A percentile compares a stretch with the other conserved stretches of the same genome.
Evolutionary conservation across 2,113 vertebrate genomes (phyloP).

Genomic region (Apistogramma diplotaenia): DNA sequence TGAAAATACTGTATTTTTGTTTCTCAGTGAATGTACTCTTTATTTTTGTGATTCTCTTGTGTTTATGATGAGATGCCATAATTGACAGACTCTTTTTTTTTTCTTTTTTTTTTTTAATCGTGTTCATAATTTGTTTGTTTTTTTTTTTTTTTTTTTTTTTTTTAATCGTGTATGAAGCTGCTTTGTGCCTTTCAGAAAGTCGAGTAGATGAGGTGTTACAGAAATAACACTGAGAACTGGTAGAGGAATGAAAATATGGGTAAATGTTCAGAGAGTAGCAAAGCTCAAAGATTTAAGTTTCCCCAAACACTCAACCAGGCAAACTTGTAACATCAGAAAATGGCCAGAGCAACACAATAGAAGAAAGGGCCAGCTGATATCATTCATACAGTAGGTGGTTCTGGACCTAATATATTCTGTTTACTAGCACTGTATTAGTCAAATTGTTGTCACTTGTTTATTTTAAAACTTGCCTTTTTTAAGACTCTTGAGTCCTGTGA

Average conservation of each 20-base stretch:
- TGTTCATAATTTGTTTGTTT: no score
- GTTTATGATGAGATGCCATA: constrained; percentile 14
- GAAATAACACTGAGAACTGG: background rate
- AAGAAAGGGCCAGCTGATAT: background rate
- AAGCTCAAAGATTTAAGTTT: background rate
- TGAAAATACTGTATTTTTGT: constrained; percentile 32
- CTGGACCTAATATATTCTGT: background rate
- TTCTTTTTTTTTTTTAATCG: constrained; percentile 31
- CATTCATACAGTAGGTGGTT: background rate
- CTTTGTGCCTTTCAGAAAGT: constrained; percentile 59
- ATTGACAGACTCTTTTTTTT: constrained; percentile 2
- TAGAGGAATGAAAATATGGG: background rate
- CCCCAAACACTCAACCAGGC: background rate
- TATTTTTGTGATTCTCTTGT: constrained; percentile 25
- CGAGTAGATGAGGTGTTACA: background rate
- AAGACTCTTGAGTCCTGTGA: background rate
- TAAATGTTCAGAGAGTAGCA: background rate
- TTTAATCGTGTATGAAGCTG: constrained; percentile 41
- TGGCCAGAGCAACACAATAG: background rate
- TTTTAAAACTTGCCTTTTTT: background rate
- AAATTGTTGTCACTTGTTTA: background rate
- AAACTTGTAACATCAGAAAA: background rate
- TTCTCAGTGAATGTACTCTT: constrained; percentile 49
- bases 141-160: no score
- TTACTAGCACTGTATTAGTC: background rate